Percentiles rank a stretch among this genome's conserved stretches.
phyloP scores from a whole-genome alignment of 2,888 invertebrate species.

The Anoncus sp. region DNA sequence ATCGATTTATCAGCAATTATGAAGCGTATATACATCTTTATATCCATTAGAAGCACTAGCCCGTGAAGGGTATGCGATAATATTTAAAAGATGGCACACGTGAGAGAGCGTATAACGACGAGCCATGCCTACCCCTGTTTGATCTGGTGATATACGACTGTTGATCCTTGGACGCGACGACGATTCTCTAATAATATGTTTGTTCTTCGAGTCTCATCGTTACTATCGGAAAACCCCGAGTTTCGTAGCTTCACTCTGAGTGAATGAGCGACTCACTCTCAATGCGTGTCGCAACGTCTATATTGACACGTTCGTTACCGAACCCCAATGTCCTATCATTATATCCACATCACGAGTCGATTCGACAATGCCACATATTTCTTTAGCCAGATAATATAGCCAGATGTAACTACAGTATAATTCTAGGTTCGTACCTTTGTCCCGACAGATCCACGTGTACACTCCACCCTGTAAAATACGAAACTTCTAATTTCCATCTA shows the following conservation, averaged over 20 bases:
- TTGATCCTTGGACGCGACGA: conserved; percentile 55
- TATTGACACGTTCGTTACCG: conserved; percentile 51
- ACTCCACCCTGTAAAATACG: background rate
- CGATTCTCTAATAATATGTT: conserved; percentile 71
- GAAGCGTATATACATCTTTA: background rate
- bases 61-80: conserved; percentile 27
- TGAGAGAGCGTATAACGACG: conserved; percentile 28
- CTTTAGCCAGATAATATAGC: conserved; percentile 2
- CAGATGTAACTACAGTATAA: conserved; percentile 57
- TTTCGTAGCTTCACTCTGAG: conserved; percentile 23
- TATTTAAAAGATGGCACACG: conserved; percentile 50
- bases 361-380: background rate
- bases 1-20: conserved; percentile 35
- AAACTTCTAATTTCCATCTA: conserved; percentile 24
- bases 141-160: conserved; percentile 63
- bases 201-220: conserved; percentile 71
- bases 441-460: background rate
- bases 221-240: conserved; percentile 52
- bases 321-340: conserved; percentile 44
- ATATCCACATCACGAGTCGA: conserved; percentile 52
- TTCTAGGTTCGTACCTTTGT: conserved; percentile 32
- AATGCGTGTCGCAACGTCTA: conserved; percentile 49
- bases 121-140: conserved; percentile 65
- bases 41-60: background rate
- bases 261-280: conserved; percentile 25